These are phyloP conservation scores for Mesoclemmys tuberculata DNA, from an alignment of 2,113 vertebrate genomes.

Conservation along the genomic window DNA sequence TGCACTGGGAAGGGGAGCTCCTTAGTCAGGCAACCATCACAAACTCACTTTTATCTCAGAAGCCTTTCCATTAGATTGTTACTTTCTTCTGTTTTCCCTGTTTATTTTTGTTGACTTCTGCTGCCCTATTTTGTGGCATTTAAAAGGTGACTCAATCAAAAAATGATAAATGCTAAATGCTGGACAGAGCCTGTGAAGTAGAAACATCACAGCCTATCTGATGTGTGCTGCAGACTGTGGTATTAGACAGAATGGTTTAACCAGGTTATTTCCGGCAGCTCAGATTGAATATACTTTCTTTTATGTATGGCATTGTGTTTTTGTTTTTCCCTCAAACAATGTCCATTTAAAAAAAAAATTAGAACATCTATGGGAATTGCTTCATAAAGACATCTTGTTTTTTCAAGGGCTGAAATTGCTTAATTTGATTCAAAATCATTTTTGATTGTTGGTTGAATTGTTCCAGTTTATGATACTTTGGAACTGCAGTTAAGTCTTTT, in stretches of 20 bases:
- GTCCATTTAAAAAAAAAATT: conserved; percentile 55
- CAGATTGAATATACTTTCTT: conserved; percentile 79
- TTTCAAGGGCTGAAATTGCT: conserved; percentile 42
- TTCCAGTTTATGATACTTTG: conserved; percentile 63
- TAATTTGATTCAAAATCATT: conserved; percentile 62
- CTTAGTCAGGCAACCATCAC: conserved; percentile 82
- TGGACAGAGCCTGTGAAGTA: conserved; percentile 77
- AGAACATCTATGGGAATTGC: conserved; percentile 42
- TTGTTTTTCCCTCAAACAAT: conserved; percentile 72
- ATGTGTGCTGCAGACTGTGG: conserved; percentile 67
- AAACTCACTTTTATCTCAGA: conserved; percentile 95
- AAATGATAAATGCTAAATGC: conserved; percentile 85
- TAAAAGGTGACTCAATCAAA: conserved; percentile 86
- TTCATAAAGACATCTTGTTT: conserved; percentile 19
- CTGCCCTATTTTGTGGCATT: conserved; percentile 90
- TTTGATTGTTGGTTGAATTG: conserved; percentile 62
- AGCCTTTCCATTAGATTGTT: conserved; percentile 83
- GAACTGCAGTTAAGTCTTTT: conserved; percentile 52
- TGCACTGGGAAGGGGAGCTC: conserved; percentile 81
- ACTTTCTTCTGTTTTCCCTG: conserved; percentile 83
- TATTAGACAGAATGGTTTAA: conserved; percentile 72
- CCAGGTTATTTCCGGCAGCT: conserved; percentile 75
- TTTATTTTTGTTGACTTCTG: conserved; percentile 89
- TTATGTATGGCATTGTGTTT: conserved; percentile 71
- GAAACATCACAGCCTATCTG: conserved; percentile 78